Conservation (phyloP, 2,113 vertebrate genomes). For the Psophia crepitans region DNA sequence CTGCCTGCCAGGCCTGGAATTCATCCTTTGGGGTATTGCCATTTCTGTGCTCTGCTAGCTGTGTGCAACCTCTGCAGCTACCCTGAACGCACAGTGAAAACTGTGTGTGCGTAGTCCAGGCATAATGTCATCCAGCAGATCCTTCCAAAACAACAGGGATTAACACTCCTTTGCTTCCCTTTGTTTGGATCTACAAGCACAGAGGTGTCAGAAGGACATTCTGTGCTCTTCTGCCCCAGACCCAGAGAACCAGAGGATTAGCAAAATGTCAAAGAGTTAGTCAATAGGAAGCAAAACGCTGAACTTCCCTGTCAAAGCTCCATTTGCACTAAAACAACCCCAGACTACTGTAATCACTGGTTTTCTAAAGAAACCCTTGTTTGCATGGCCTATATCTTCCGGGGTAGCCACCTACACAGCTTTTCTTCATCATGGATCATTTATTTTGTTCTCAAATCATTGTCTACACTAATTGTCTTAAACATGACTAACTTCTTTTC, state of each 20-base stretch:
- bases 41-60: background rate
- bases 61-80: background rate
- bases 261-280: background rate
- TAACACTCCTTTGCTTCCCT: background rate
- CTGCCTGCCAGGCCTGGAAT: background rate
- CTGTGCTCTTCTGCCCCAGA: background rate
- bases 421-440: slow-evolving; percentile 69
- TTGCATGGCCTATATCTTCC: slow-evolving; percentile 42
- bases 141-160: background rate
- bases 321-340: slow-evolving; percentile 23
- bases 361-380: slow-evolving; percentile 36
- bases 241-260: background rate
- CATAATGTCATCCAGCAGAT: background rate
- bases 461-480: slow-evolving; percentile 78
- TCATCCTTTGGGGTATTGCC: background rate
- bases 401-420: slow-evolving; percentile 61
- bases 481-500: slow-evolving; percentile 76
- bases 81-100: background rate
- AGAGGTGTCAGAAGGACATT: background rate
- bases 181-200: background rate
- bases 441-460: slow-evolving; percentile 73
- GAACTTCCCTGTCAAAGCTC: background rate
- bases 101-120: background rate
- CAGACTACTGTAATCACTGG: slow-evolving; percentile 1
- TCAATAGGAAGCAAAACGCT: background rate